Conservation (phyloP, 2,888 invertebrate genomes). For the Frankliniella intonsa region DNA sequence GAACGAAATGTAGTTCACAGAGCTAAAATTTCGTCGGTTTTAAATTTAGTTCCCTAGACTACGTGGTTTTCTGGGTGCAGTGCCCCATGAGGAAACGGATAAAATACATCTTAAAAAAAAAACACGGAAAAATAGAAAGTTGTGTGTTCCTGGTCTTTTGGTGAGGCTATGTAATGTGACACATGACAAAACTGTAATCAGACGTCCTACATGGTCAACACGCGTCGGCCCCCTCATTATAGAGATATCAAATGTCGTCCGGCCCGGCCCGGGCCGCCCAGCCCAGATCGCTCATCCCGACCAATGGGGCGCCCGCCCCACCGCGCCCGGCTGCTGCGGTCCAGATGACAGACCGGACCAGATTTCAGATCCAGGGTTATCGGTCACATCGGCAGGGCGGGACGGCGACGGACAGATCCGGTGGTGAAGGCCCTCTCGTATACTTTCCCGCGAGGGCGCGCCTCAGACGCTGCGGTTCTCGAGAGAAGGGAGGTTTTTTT, state of each 20-base stretch:
- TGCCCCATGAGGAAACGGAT: no score
- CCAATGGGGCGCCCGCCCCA: not conserved
- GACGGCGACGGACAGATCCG: not conserved
- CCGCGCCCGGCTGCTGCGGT: not conserved
- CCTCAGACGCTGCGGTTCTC: no score
- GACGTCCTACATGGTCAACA: not conserved
- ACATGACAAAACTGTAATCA: slow-evolving; percentile 20
- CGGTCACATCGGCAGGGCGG: not conserved
- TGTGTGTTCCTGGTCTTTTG: no score
- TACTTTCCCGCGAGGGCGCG: no score
- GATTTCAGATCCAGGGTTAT: slow-evolving; percentile 2
- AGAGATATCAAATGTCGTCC: slow-evolving; percentile 11
- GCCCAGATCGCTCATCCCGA: not conserved
- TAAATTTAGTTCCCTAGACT: no score
- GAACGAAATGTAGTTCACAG: no score
- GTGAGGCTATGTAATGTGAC: not conserved
- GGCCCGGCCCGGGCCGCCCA: not conserved
- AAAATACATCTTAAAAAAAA: no score
- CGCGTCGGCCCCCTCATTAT: not conserved
- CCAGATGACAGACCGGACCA: not conserved
- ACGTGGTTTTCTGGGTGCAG: no score
- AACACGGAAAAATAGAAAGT: no score
- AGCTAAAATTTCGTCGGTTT: no score
- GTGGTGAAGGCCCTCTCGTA: no score
- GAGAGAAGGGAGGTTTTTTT: no score